Evolutionary conservation across 2,797 vertebrate species (phyloP).

Genomic region (Heterohyrax brucei): DNA sequence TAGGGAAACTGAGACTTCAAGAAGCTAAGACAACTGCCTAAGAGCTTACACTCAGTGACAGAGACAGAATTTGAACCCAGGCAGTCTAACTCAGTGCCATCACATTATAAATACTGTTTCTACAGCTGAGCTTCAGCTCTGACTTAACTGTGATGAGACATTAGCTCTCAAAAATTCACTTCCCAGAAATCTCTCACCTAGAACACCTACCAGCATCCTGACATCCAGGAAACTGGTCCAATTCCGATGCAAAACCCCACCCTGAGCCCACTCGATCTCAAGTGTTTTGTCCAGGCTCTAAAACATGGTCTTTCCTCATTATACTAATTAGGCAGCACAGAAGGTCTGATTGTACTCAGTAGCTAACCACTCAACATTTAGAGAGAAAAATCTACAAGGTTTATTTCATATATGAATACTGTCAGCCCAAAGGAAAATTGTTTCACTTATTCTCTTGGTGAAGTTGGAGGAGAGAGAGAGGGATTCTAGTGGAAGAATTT

Average conservation of each 20-base stretch:
- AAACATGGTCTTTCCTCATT: constrained; percentile 63
- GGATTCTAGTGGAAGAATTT: constrained; percentile 7
- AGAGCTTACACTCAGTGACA: neutral
- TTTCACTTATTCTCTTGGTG: constrained; percentile 9
- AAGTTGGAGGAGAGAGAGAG: too few relatives aligned
- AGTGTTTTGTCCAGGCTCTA: constrained; percentile 56
- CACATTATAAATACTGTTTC: neutral
- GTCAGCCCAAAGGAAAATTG: constrained; percentile 60
- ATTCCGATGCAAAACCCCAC: neutral
- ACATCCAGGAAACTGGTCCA: neutral
- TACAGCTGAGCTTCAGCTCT: neutral
- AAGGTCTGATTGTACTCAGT: constrained; percentile 67
- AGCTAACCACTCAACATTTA: constrained; percentile 67
- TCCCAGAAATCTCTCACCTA: constrained; percentile 54
- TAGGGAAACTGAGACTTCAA: too few relatives aligned
- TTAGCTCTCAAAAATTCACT: neutral
- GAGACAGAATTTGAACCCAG: neutral
- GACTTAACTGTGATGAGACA: neutral
- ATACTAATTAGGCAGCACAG: constrained; percentile 76
- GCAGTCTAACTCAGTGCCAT: neutral
- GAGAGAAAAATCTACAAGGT: constrained; percentile 69
- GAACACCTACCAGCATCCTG: neutral
- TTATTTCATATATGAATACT: constrained; percentile 72
- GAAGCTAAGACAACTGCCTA: neutral
- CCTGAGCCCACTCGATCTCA: constrained; percentile 26